Conservation (phyloP, 2,113 vertebrate species). For the Lasiurus borealis region DNA sequence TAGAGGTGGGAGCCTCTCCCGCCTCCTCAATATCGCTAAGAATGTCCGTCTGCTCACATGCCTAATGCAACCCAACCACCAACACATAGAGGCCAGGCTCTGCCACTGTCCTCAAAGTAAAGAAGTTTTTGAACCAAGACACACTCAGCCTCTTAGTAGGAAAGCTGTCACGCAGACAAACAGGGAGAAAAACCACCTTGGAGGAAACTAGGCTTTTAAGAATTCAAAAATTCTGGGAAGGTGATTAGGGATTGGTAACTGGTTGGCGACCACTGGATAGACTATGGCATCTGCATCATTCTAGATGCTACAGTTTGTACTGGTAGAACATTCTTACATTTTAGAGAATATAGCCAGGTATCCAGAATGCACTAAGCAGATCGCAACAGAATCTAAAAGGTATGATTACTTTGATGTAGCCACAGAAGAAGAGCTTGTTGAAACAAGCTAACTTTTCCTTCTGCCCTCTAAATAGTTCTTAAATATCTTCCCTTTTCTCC, state of each 20-base stretch:
- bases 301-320: neutral
- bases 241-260: neutral
- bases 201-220: neutral
- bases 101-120: neutral
- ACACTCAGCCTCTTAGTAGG: neutral
- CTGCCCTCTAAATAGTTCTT: neutral
- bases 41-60: neutral
- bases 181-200: neutral
- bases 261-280: too few species aligned
- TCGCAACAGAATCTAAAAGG: neutral
- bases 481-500: neutral
- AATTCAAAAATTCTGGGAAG: neutral
- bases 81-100: neutral
- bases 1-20: too few species aligned
- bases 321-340: neutral
- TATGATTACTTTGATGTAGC: neutral
- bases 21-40: neutral
- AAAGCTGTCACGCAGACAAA: neutral
- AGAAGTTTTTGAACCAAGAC: conserved; percentile 5
- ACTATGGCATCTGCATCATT: neutral
- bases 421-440: neutral
- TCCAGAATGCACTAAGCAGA: neutral
- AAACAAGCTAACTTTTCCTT: neutral
- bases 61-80: neutral
- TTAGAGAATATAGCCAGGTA: neutral